phyloP scores from a whole-genome alignment of 2,113 vertebrate genomes.

The Odobenus rosmarus region DNA sequence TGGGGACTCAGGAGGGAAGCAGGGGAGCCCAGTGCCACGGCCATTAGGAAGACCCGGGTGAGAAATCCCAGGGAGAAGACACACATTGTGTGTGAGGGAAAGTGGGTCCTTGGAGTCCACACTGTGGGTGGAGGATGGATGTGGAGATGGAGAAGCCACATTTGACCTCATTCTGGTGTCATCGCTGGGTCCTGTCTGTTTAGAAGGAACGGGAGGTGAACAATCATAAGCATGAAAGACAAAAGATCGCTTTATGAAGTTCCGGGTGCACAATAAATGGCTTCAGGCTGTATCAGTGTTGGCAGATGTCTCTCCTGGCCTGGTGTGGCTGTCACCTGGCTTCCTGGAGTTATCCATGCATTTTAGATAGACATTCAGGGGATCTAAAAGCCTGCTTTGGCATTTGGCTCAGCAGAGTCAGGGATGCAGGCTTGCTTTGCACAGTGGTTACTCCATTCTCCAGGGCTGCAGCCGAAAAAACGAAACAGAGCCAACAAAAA shows the following conservation, averaged over 20 bases:
- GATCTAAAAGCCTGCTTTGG: neutral
- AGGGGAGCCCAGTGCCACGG: rapidly evolving
- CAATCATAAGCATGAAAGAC: neutral
- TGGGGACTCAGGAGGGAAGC: neutral
- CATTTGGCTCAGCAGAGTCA: neutral
- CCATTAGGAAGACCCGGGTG: rapidly evolving
- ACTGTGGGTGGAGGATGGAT: rapidly evolving
- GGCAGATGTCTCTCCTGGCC: neutral
- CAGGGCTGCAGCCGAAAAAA: neutral
- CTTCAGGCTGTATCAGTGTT: too few species aligned
- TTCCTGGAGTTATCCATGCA: neutral
- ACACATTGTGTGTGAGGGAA: too few species aligned
- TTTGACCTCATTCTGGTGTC: rapidly evolving
- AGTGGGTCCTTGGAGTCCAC: neutral
- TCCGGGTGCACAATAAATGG: rapidly evolving
- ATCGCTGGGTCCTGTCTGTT: rapidly evolving
- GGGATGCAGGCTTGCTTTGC: neutral
- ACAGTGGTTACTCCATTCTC: rapidly evolving
- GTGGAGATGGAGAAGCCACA: rapidly evolving
- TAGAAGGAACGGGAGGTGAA: too few species aligned
- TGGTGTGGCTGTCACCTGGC: neutral
- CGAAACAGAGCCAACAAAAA: neutral
- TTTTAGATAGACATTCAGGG: neutral
- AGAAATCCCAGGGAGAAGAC: neutral
- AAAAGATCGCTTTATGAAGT: neutral